These are phyloP conservation scores for Maniola jurtina DNA, from an alignment of 1,140 invertebrate species.

Conservation along the genomic window DNA sequence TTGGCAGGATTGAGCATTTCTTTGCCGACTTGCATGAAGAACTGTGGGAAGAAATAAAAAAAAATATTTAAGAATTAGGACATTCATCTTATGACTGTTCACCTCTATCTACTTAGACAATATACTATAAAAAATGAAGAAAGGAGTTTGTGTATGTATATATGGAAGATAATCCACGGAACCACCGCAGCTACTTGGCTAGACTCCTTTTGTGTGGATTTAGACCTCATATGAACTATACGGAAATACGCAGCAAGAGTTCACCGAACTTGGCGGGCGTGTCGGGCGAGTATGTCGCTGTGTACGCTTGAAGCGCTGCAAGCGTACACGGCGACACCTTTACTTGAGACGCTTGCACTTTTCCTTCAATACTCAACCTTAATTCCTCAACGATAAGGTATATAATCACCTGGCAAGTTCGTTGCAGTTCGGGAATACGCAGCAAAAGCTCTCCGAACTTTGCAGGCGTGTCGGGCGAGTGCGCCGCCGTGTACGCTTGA, in stretches of 20 bases:
- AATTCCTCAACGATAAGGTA: not conserved
- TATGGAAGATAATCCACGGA: no score
- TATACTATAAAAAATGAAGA: no score
- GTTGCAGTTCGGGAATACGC: constrained; percentile 95
- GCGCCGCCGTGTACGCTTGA: constrained; percentile 93
- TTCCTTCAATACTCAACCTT: not conserved
- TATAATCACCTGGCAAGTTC: constrained; percentile 90
- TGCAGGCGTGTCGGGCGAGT: constrained; percentile 94
- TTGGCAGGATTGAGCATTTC: constrained; percentile 91
- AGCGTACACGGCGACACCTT: no score
- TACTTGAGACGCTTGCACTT: constrained; percentile 86
- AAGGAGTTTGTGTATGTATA: no score
- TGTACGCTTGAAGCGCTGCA: constrained; percentile 96
- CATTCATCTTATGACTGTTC: no score
- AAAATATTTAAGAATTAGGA: no score
- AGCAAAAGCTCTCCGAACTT: constrained; percentile 97
- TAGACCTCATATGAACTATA: no score
- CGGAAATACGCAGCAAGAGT: constrained; percentile 93
- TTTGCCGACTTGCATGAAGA: constrained; percentile 89
- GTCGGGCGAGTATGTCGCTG: constrained; percentile 93
- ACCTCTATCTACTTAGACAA: no score
- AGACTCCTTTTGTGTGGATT: no score
- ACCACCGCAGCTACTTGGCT: no score
- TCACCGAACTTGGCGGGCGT: constrained; percentile 97
- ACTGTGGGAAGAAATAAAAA: constrained; percentile 39